Conservation (phyloP, 2,113 vertebrate genomes). For the Oceanites oceanicus region DNA sequence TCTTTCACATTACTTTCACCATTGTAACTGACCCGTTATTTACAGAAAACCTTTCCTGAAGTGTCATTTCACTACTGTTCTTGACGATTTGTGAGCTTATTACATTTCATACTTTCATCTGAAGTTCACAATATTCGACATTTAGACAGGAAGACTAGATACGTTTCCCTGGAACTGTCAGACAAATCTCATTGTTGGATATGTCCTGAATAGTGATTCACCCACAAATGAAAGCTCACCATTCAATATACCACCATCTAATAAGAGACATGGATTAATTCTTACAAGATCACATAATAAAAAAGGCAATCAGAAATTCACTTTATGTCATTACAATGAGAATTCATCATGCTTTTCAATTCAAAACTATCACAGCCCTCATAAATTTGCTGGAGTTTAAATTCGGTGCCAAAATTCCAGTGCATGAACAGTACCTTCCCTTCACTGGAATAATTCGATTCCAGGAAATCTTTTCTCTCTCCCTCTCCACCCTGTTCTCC, state of each 20-base stretch:
- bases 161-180: conserved; percentile 41
- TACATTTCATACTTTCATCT: conserved; percentile 50
- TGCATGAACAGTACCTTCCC: background rate
- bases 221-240: conserved; percentile 23
- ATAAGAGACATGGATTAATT: conserved; percentile 9
- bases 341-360: conserved; percentile 13
- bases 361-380: background rate
- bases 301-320: conserved; percentile 38
- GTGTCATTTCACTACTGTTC: conserved; percentile 42
- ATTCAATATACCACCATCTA: conserved; percentile 22
- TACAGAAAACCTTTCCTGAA: conserved; percentile 47
- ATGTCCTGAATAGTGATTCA: conserved; percentile 52
- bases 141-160: conserved; percentile 55
- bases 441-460: background rate
- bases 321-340: conserved; percentile 2
- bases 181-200: conserved; percentile 45
- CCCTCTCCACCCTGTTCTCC: background rate
- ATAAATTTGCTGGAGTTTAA: conserved; percentile 22
- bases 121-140: conserved; percentile 50
- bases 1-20: conserved; percentile 15
- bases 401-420: background rate
- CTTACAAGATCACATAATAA: conserved; percentile 11
- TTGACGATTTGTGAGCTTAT: conserved; percentile 36
- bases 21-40: conserved; percentile 23
- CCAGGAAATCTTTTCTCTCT: background rate